Percentiles rank a stretch among this genome's conserved stretches.
Evolutionary conservation across 1,140 invertebrate genomes (phyloP).

Genomic region (Trichonephila clavata): DNA sequence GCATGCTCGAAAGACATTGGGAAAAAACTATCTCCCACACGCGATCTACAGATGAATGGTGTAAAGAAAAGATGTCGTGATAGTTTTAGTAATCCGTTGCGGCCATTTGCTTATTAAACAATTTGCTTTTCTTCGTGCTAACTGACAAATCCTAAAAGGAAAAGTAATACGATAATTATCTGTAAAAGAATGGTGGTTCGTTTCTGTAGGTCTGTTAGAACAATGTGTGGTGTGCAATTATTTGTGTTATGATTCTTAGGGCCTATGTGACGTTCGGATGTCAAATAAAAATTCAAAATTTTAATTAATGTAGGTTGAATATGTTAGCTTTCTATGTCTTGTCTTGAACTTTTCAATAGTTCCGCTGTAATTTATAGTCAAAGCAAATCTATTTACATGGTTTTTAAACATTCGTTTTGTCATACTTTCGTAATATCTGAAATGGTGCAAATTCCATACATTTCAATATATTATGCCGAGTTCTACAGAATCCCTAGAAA

Average conservation of each 20-base stretch:
- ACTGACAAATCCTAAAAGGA: background rate
- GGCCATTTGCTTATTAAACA: constrained; percentile 27
- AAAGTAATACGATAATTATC: constrained; percentile 37
- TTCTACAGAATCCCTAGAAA: too few relatives aligned
- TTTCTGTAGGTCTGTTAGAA: background rate
- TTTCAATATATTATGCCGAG: too few relatives aligned
- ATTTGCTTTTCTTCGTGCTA: background rate
- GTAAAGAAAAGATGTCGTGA: constrained; percentile 52
- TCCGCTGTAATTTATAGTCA: too few relatives aligned
- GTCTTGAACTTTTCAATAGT: too few relatives aligned
- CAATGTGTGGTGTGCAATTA: background rate
- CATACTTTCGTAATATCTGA: too few relatives aligned
- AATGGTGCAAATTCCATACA: too few relatives aligned
- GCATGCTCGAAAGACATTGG: background rate
- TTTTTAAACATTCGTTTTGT: too few relatives aligned
- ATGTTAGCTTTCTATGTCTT: background rate
- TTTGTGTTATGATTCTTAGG: background rate
- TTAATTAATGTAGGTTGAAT: background rate
- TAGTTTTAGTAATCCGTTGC: constrained; percentile 20
- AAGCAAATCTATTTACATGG: too few relatives aligned
- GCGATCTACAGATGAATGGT: constrained; percentile 36
- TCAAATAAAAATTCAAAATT: background rate
- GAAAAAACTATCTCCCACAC: background rate
- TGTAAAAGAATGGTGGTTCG: constrained; percentile 15
- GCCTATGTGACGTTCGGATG: background rate